Evolutionary conservation across 2,113 vertebrate genomes (phyloP).

Genomic region (Esox niger): DNA sequence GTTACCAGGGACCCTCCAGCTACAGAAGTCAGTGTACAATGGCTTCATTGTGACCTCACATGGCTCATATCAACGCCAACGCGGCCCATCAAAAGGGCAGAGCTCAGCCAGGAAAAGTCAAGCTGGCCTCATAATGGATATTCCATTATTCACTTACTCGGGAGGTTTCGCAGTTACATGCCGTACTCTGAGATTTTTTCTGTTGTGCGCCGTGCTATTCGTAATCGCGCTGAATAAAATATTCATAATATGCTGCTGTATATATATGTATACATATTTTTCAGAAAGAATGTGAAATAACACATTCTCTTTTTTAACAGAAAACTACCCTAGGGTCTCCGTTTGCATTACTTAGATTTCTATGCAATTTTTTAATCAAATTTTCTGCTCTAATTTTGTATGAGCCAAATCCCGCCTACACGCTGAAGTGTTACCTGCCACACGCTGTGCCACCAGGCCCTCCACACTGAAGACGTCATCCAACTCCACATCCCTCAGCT

Average conservation of each 20-base stretch:
- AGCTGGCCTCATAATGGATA: slow-evolving; percentile 1
- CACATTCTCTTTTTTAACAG: neutral
- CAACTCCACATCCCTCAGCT: slow-evolving; percentile 72
- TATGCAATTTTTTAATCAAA: too few relatives aligned
- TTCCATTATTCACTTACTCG: neutral
- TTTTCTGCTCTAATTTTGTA: too few relatives aligned
- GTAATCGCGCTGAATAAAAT: too few relatives aligned
- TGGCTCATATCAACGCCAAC: slow-evolving; percentile 32
- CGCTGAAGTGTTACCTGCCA: slow-evolving; percentile 84
- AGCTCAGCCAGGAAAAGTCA: slow-evolving; percentile 16
- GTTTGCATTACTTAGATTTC: too few relatives aligned
- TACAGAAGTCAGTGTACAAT: slow-evolving; percentile 28
- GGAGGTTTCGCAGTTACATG: neutral
- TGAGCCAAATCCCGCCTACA: too few relatives aligned
- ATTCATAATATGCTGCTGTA: too few relatives aligned
- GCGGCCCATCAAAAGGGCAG: slow-evolving; percentile 27
- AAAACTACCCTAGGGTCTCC: too few relatives aligned
- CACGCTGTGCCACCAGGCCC: slow-evolving; percentile 91
- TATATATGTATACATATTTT: too few relatives aligned
- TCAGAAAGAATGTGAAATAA: neutral
- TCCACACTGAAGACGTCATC: slow-evolving; percentile 86
- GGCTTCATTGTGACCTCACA: slow-evolving; percentile 45
- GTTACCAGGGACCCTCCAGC: slow-evolving; percentile 8
- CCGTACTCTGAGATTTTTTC: neutral
- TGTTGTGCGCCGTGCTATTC: neutral